Conservation (phyloP, 2,113 vertebrate genomes). For the Parotia lawesii region DNA sequence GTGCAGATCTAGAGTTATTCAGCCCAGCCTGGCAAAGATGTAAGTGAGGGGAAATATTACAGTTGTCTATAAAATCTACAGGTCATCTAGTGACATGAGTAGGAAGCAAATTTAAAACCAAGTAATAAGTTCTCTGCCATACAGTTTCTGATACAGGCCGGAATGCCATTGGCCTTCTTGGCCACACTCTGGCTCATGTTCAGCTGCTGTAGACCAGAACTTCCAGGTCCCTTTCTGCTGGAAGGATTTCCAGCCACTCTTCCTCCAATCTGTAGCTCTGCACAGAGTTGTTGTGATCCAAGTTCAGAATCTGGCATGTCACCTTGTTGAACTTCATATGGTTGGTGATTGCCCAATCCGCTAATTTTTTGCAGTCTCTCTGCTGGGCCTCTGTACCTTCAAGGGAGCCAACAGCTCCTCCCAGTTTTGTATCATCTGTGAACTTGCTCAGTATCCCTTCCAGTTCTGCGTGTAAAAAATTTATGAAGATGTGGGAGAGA, state of each 20-base stretch:
- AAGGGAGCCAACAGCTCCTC: neutral
- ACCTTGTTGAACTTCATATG: neutral
- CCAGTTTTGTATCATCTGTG: too few species aligned
- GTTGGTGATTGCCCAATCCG: neutral
- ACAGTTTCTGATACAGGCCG: neutral
- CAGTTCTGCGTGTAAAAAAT: neutral
- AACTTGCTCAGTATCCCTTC: neutral
- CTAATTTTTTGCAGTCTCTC: neutral
- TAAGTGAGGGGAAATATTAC: neutral
- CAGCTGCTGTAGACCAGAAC: accelerated
- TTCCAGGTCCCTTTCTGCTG: neutral
- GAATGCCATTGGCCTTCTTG: neutral
- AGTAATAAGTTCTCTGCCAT: neutral
- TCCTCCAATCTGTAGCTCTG: neutral
- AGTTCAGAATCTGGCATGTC: neutral
- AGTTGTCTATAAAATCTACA: neutral
- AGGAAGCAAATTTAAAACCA: neutral
- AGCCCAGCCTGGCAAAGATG: neutral
- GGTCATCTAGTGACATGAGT: accelerated
- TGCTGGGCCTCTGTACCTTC: neutral
- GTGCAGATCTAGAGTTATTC: neutral
- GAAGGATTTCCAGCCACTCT: neutral
- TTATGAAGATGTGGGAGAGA: neutral
- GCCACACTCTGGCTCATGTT: too few species aligned
- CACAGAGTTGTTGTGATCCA: neutral